Conservation (phyloP, 2,888 invertebrate species). For the Ethmia dodecea region DNA sequence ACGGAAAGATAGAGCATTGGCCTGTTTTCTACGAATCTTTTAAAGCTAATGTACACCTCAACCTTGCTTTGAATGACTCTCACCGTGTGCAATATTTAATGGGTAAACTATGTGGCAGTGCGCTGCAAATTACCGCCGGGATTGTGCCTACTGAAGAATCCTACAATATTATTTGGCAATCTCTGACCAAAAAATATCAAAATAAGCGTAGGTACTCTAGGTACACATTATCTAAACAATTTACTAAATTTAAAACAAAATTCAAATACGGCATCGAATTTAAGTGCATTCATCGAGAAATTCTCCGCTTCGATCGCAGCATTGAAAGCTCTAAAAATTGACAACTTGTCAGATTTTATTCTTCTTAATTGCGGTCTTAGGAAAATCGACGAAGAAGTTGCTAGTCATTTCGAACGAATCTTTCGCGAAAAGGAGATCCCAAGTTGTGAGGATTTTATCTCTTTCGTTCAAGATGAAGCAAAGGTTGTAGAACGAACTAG, state of each 20-base stretch:
- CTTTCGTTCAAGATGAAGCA: background rate
- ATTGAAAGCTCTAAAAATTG: background rate
- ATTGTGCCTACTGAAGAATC: background rate
- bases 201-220: background rate
- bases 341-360: background rate
- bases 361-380: background rate
- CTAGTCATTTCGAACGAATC: background rate
- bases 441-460: background rate
- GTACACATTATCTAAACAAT: background rate
- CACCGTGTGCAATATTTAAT: conserved; percentile 13
- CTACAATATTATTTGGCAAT: background rate
- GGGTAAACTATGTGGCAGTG: conserved; percentile 7
- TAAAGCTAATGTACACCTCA: conserved; percentile 6
- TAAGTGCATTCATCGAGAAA: background rate
- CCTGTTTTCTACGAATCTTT: background rate
- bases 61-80: conserved; percentile 3
- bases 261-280: background rate
- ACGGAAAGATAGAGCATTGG: background rate
- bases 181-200: background rate
- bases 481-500: background rate
- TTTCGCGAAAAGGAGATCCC: background rate
- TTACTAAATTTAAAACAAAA: background rate
- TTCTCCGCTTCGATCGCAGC: background rate
- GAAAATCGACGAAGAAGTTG: background rate
- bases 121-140: background rate